Base-by-base conservation (phyloP, 2,797 vertebrate species). In the Leontopithecus rosalia region DNA sequence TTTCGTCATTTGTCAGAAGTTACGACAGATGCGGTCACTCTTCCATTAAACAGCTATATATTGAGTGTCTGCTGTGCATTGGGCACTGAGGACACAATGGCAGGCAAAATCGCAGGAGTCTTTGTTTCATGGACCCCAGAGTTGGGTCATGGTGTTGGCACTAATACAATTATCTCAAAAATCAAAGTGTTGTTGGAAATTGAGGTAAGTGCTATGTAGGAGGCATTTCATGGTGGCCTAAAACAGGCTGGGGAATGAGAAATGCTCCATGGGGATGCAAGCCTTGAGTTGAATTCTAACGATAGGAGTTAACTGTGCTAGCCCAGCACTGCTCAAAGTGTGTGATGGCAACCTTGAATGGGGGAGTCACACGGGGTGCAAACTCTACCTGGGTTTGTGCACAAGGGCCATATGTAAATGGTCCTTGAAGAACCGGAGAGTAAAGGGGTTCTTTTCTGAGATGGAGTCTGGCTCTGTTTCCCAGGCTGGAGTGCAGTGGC, bases 271-370 rank as follows among this genome's bases (percentile, higher is more conserved):
- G 22, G 83, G 39, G 41, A 50, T 22, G 20, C 8, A 14, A 90
- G 46, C 22, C 39, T 48, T 0, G 0, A 57, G 64, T 46, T n/a
- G 52, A 72, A 36, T 17, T 61, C 41, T 73, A 5, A 64, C 0
- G 43, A 30, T 0, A 0, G 17, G 67, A 61, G 9, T 2, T 58
- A 11, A n/a, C 28, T 77, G 13, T 5, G 19, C 19, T 3, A 6
- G 12, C 12, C 61, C 2, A 33, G 17, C 1, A 19, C 33, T 33
- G 19, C 36, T 90, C 36, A 20, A 57, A 43, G 48, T 11, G 22
- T 82, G 39, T 22, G 28, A 73, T 12, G 61, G 30, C 61, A 61
- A 1, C 3, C 12, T 43, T 12, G 2, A 19, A 6, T 1, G 19
- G 22, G 22, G 15, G 50, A 41, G 41, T 48, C 39, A 52, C 48